Evolutionary conservation across 2,888 invertebrate genomes (phyloP).

Genomic region (Macropis europaea): DNA sequence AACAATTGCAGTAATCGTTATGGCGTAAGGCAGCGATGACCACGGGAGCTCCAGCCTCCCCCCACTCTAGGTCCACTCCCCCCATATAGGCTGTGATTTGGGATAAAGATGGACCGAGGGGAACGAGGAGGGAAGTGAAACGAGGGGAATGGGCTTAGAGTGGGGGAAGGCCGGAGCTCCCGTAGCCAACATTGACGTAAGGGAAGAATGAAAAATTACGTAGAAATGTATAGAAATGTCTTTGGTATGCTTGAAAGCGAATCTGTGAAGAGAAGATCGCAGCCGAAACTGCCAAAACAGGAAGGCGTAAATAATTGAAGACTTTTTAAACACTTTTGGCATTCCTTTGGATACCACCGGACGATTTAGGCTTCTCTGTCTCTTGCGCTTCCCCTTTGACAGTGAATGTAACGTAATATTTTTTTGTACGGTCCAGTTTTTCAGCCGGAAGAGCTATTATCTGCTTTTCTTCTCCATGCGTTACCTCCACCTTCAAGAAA

Average conservation of each 20-base stretch:
- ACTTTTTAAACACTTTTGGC: conserved; percentile 69
- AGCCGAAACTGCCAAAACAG: neutral
- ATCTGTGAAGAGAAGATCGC: no score
- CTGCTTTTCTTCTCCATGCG: conserved; percentile 91
- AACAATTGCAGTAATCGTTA: neutral
- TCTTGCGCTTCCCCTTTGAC: conserved; percentile 87
- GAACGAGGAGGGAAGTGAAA: no score
- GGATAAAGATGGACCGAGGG: no score
- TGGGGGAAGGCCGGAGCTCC: no score
- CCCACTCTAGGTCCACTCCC: no score
- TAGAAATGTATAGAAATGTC: conserved; percentile 29
- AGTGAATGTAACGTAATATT: conserved; percentile 96
- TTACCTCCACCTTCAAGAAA: conserved; percentile 84
- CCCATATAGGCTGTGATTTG: no score
- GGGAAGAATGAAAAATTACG: neutral
- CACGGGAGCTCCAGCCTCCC: no score
- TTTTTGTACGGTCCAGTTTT: conserved; percentile 91
- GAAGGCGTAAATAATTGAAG: neutral
- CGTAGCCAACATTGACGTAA: neutral
- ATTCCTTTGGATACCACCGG: conserved; percentile 66
- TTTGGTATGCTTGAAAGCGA: neutral
- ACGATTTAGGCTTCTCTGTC: conserved; percentile 79
- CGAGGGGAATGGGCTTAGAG: no score
- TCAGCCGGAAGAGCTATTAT: conserved; percentile 93
- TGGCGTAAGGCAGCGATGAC: no score